Conservation (phyloP, 2,113 vertebrate genomes). For the Antidorcas marsupialis region DNA sequence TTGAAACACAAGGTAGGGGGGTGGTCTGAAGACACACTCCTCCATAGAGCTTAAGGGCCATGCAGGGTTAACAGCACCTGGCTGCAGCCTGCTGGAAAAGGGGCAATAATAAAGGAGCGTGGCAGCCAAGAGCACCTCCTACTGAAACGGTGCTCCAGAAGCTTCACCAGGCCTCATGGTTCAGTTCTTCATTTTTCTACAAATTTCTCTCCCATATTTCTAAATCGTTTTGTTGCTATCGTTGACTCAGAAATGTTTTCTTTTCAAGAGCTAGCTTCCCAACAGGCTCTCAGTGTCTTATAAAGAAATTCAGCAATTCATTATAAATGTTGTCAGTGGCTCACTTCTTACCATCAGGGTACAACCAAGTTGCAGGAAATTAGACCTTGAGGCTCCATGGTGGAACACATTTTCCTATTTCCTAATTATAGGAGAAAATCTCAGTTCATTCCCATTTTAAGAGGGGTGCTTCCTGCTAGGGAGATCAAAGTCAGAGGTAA, state of each 20-base stretch:
- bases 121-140: not conserved
- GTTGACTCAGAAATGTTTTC: not conserved
- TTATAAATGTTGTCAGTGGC: not conserved
- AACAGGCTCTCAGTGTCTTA: not conserved
- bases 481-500: not conserved
- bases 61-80: accelerated
- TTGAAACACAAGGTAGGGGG: not conserved
- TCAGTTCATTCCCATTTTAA: not conserved
- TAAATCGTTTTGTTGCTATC: not conserved
- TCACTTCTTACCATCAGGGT: not conserved
- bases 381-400: not conserved
- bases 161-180: not conserved
- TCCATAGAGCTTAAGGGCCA: not conserved
- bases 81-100: not conserved
- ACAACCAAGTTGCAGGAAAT: not conserved
- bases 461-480: not conserved
- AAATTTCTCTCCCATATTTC: not conserved
- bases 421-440: not conserved
- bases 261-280: not conserved
- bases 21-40: not conserved
- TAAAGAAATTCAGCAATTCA: not conserved
- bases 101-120: accelerated
- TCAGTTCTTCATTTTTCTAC: not conserved
- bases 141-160: not conserved
- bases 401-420: not conserved